A percentile compares a stretch with the other conserved stretches of the same genome.
Conservation (phyloP, 2,113 vertebrate genomes). For the Odontesthes bonariensis region DNA sequence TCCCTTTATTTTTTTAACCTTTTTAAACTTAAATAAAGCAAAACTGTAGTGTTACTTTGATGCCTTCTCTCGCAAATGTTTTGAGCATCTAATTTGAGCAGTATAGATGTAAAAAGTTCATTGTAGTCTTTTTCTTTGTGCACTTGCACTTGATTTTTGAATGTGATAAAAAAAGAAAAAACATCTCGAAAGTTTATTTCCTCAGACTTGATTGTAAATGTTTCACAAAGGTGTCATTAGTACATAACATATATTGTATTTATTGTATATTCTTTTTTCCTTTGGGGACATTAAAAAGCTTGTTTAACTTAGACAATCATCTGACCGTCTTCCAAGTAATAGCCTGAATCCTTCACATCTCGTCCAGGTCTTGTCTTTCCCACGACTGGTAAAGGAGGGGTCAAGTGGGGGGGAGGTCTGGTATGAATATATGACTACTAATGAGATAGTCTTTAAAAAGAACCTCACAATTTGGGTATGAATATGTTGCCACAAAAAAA, state of each 20-base stretch:
- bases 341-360: conserved; percentile 65
- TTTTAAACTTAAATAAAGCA: not conserved
- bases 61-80: not conserved
- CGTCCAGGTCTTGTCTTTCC: conserved; percentile 78
- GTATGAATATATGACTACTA: conserved; percentile 87
- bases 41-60: not conserved
- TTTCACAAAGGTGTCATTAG: conserved; percentile 17
- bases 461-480: conserved; percentile 80
- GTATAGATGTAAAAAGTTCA: conserved; percentile 5
- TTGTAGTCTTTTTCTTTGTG: not conserved
- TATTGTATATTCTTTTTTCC: not conserved
- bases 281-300: conserved; percentile 16
- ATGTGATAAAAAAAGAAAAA: not conserved
- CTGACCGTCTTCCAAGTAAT: conserved; percentile 62
- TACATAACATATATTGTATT: conserved; percentile 22
- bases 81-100: not conserved
- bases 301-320: conserved; percentile 50
- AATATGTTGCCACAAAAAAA: conserved; percentile 80
- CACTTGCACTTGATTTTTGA: conserved; percentile 8
- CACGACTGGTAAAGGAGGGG: conserved; percentile 83
- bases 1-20: not conserved
- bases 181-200: conserved; percentile 16
- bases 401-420: conserved; percentile 78
- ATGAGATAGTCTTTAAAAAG: conserved; percentile 80
- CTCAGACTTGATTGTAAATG: conserved; percentile 6